phyloP scores from a whole-genome alignment of 2,888 invertebrate genomes.

The Cephus spinipes region DNA sequence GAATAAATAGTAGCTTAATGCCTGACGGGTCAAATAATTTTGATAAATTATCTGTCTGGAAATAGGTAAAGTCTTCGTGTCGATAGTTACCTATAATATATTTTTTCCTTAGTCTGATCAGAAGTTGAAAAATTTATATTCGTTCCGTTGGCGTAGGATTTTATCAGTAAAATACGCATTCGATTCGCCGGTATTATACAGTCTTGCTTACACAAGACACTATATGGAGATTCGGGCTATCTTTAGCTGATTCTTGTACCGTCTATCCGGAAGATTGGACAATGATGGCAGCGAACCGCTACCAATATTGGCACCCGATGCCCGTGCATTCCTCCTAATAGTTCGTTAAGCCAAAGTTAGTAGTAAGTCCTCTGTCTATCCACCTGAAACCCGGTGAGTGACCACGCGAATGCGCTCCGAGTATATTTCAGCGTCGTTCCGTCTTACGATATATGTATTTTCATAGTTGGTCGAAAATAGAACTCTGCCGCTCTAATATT shows the following conservation, averaged over 20 bases:
- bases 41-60: no score
- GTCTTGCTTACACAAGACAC: neutral
- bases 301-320: neutral
- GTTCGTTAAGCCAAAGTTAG: neutral
- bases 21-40: neutral
- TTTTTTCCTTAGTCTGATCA: neutral
- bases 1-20: neutral
- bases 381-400: slow-evolving; percentile 18
- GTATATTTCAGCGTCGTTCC: slow-evolving; percentile 32
- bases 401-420: slow-evolving; percentile 38
- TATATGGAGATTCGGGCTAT: neutral
- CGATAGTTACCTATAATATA: neutral
- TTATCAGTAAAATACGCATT: neutral
- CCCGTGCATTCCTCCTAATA: neutral
- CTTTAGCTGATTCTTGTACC: neutral
- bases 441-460: slow-evolving; percentile 42
- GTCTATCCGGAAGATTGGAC: neutral
- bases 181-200: neutral
- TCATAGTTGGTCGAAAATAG: slow-evolving; percentile 63
- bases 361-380: neutral
- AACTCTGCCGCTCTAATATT: slow-evolving; percentile 59
- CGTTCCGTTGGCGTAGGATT: neutral
- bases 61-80: neutral
- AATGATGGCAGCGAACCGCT: neutral
- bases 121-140: neutral